Conservation (phyloP, 2,888 invertebrate species). For the Orchesella flavescens region DNA sequence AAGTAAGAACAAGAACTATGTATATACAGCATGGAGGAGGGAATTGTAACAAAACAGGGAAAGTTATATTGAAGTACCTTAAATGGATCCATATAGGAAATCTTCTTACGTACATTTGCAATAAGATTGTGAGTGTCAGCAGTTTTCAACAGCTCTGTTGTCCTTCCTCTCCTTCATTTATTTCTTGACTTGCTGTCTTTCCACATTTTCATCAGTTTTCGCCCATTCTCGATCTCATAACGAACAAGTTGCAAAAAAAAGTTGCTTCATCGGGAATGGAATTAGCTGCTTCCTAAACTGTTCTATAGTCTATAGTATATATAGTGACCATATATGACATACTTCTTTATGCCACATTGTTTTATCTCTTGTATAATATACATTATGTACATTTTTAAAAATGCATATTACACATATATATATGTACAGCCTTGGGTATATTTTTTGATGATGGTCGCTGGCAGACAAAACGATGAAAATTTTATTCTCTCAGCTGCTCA, state of each 20-base stretch:
- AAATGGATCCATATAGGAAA: too few relatives aligned
- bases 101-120: too few relatives aligned
- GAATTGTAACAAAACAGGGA: too few relatives aligned
- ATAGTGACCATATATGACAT: too few relatives aligned
- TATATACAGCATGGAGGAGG: too few relatives aligned
- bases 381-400: neutral
- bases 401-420: neutral
- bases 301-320: too few relatives aligned
- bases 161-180: neutral
- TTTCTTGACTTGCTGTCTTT: constrained; percentile 20
- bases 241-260: neutral
- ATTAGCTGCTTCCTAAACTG: too few relatives aligned
- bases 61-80: too few relatives aligned
- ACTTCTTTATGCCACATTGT: neutral
- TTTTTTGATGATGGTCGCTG: constrained; percentile 26
- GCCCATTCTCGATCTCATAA: neutral
- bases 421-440: neutral
- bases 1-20: too few relatives aligned
- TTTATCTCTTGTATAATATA: neutral
- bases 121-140: constrained; percentile 16
- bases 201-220: constrained; percentile 44
- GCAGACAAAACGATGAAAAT: constrained; percentile 27
- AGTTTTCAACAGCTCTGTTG: constrained; percentile 4
- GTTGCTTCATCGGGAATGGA: neutral
- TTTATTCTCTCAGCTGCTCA: constrained; percentile 3